A percentile compares a stretch with the other conserved stretches of the same genome.
Conservation (phyloP, 2,797 vertebrate species). For the Coranthus polyacanthus region DNA sequence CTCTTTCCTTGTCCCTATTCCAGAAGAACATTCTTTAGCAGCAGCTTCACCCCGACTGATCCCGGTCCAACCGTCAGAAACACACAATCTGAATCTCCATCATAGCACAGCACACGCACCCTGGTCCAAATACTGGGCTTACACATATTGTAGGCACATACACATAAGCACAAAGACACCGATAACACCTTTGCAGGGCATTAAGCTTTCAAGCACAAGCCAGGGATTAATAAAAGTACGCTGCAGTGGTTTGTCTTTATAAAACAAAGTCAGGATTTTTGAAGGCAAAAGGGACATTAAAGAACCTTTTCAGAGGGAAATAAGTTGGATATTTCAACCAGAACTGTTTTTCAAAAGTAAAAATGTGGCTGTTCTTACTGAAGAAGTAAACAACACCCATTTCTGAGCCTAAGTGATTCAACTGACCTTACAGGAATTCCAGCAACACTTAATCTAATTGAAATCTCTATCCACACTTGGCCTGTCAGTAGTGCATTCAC, state of each 20-base stretch:
- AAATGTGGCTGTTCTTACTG: no score
- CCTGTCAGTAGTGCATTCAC: slow-evolving; percentile 10
- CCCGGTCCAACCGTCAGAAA: slow-evolving; percentile 48
- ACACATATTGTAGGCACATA: background rate
- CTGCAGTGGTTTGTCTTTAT: no score
- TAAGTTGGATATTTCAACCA: no score
- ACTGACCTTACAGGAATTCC: slow-evolving; percentile 20
- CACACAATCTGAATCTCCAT: slow-evolving; percentile 25
- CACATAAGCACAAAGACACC: background rate
- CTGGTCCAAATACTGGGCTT: slow-evolving; percentile 1
- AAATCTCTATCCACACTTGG: slow-evolving; percentile 26
- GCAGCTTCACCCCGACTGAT: slow-evolving; percentile 60
- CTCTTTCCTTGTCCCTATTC: slow-evolving; percentile 54
- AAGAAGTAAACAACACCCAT: slow-evolving; percentile 6
- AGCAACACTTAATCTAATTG: slow-evolving; percentile 24
- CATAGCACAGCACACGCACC: slow-evolving; percentile 5
- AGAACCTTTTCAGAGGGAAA: no score
- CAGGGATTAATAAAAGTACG: no score
- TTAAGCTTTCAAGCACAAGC: background rate
- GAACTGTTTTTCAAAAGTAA: background rate
- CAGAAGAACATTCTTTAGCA: slow-evolving; percentile 70
- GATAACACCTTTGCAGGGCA: background rate
- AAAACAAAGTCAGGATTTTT: background rate
- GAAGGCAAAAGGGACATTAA: background rate
- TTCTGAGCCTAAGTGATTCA: background rate